Percentiles rank a stretch among this genome's conserved stretches.
Evolutionary conservation across 2,888 invertebrate species (phyloP).

Genomic region (Podabrus alpinus): DNA sequence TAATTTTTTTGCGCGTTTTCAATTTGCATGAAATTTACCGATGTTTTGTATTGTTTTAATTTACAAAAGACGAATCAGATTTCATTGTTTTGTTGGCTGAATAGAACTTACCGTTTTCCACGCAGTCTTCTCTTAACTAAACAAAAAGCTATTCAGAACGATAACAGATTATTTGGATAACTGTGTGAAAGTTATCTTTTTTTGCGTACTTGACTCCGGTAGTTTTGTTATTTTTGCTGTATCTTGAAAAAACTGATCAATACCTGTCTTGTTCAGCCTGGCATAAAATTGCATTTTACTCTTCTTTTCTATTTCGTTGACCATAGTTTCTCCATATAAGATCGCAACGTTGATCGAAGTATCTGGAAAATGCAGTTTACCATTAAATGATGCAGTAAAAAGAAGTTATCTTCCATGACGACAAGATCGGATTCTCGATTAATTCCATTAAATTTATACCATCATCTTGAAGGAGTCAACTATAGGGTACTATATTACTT

Average conservation of each 20-base stretch:
- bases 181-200: background rate
- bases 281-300: constrained; percentile 35
- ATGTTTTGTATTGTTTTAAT: background rate
- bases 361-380: constrained; percentile 33
- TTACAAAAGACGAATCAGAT: background rate
- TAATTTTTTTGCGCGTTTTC: background rate
- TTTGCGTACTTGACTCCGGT: background rate
- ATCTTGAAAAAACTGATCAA: background rate
- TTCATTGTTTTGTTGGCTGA: background rate
- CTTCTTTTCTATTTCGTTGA: constrained; percentile 21
- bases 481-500: too few relatives aligned
- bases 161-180: background rate
- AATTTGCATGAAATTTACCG: background rate
- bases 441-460: background rate
- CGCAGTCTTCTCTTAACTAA: background rate
- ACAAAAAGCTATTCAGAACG: background rate
- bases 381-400: constrained; percentile 26
- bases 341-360: constrained; percentile 28
- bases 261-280: constrained; percentile 23
- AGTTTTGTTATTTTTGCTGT: background rate
- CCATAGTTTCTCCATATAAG: constrained; percentile 21
- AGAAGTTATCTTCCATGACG: constrained; percentile 9
- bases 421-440: constrained; percentile 12
- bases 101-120: background rate
- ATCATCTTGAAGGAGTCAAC: background rate